Evolutionary conservation across 2,113 vertebrate species (phyloP), one percentile per base, ranked within the genome.

Genomic region (Pseudorectes ferrugineus): DNA sequence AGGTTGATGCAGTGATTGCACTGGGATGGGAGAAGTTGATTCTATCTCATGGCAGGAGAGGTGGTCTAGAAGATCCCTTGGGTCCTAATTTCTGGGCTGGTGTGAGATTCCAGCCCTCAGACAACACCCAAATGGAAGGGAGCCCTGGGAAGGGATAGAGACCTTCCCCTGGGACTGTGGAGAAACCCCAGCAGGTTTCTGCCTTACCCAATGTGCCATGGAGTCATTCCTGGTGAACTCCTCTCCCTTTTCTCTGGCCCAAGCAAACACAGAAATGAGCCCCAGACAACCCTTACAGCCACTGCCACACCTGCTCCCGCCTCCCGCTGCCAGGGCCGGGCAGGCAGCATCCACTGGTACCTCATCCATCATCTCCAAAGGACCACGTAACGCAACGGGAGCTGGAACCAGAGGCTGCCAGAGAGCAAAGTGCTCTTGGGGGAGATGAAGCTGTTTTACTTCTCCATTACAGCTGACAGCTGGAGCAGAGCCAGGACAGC

Each of bases 401-500:
- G 58, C 67, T 55, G 57, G 43, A 58, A 40, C 2, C 71, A 63
- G 73, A 9, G 42, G 68, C 31, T 89, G 62, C 57, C 35, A 45
- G 74, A 19, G 42, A 68, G 49, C 38, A 22, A 15, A 4, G 28
- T 14, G 36, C 51, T 29, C 26, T 19, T 24, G 73, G 71, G 18
- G 40, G 29, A 38, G 61, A 67, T 55, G 90, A 36, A 85, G 91
- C 81, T 42, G 45, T 21, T 78, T 28, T 16, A 29, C 58, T 75
- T 62, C 48, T 83, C 79, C 58, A 23, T 71, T 17, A 3, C 87
- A 80, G 91, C 85, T 88, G 92, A 86, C 93, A 91, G 91, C 88
- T 97, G 96, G 91, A 42, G 35, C 6, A 1, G 46, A 9, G 96
- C 96, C 93, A 95, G 85, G 55, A 66, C 70, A 63, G 80, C 55